phyloP scores from a whole-genome alignment of 2,797 vertebrate genomes.

The Semotilus atromaculatus region DNA sequence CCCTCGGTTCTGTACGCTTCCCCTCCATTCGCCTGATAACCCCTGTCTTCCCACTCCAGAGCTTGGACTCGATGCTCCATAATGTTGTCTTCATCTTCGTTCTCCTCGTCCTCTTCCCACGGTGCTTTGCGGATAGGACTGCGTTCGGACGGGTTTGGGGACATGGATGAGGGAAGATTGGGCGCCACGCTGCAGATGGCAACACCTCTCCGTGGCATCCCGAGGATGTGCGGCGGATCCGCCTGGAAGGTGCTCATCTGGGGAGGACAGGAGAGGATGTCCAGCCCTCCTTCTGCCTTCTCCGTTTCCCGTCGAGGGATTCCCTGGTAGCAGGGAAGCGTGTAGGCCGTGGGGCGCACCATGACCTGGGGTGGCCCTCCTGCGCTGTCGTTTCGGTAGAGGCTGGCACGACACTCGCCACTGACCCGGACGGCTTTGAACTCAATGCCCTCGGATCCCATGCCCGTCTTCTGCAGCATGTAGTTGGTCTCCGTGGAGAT shows the following conservation, averaged over 20 bases:
- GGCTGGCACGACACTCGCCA: constrained; percentile 58
- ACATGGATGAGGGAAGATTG: constrained; percentile 83
- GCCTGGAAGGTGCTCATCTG: constrained; percentile 91
- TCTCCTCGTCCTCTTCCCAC: constrained; percentile 85
- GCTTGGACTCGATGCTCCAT: neutral
- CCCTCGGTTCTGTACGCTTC: constrained; percentile 70
- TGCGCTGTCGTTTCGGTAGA: constrained; percentile 64
- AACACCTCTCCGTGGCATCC: constrained; percentile 84
- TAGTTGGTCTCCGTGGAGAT: constrained; percentile 87
- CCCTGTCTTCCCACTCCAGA: constrained; percentile 74
- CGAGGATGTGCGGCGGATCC: constrained; percentile 84
- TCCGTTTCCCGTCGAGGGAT: constrained; percentile 46
- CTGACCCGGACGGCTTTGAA: constrained; percentile 73
- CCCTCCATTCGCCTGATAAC: constrained; percentile 73
- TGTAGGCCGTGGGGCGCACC: constrained; percentile 90
- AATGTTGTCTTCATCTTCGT: constrained; percentile 64
- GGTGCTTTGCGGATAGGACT: constrained; percentile 90
- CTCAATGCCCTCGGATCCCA: constrained; percentile 72
- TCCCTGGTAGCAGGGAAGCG: constrained; percentile 70
- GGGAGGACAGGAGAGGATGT: constrained; percentile 35
- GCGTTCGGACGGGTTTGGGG: constrained; percentile 83
- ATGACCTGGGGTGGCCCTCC: constrained; percentile 88
- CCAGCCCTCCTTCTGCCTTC: constrained; percentile 19
- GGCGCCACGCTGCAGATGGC: constrained; percentile 97
- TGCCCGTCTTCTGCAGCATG: constrained; percentile 73